phyloP scores from a whole-genome alignment of 2,888 invertebrate genomes.

The Brachynemurus nebulosus region DNA sequence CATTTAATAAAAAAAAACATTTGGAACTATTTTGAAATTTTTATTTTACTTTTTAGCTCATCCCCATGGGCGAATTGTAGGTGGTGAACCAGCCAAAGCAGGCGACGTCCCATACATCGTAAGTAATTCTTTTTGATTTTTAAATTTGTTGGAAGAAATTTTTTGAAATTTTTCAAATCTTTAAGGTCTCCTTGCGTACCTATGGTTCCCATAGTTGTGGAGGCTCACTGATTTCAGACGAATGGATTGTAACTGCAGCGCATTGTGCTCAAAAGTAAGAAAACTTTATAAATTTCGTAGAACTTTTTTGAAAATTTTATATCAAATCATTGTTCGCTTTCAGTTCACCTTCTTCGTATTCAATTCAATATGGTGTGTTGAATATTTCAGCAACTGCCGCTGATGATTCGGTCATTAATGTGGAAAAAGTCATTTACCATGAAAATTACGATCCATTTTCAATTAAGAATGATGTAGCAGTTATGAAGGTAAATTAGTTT shows the following conservation, averaged over 20 bases:
- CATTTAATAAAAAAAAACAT: neutral
- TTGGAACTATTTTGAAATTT: neutral
- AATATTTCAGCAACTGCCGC: neutral
- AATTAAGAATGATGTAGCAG: constrained; percentile 5
- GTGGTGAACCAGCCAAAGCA: neutral
- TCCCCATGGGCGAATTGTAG: neutral
- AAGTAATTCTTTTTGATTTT: neutral
- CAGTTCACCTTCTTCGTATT: neutral
- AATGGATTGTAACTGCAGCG: neutral
- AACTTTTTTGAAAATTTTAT: too few species aligned
- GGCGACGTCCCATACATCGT: neutral
- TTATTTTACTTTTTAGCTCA: neutral
- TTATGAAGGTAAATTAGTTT: constrained; percentile 2
- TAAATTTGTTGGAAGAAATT: neutral
- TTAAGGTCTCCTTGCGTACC: neutral
- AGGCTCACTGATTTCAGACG: neutral
- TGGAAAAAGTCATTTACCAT: neutral
- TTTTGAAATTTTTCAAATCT: neutral
- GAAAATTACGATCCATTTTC: neutral
- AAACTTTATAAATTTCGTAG: neutral
- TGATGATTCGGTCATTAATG: neutral
- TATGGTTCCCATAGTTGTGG: neutral
- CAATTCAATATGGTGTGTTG: constrained; percentile 1
- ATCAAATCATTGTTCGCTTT: too few species aligned
- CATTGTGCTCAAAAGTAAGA: neutral